phyloP scores from a whole-genome alignment of 1,140 invertebrate genomes.

The Danaus melanippus region DNA sequence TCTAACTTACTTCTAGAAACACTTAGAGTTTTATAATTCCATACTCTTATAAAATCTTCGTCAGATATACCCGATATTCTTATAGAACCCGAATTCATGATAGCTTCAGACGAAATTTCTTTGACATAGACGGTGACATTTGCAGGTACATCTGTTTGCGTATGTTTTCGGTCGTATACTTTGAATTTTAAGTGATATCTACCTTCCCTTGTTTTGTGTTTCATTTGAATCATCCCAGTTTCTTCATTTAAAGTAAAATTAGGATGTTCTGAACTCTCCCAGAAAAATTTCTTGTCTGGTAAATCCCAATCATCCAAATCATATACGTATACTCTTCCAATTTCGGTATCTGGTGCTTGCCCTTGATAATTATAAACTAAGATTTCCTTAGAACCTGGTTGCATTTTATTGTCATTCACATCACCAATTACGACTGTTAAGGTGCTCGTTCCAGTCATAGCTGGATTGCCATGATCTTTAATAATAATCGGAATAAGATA shows the following conservation, averaged over 20 bases:
- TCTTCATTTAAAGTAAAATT: constrained; percentile 91
- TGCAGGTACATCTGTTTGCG: constrained; percentile 91
- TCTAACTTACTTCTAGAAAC: constrained; percentile 90
- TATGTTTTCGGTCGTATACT: constrained; percentile 95
- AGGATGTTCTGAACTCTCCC: constrained; percentile 86
- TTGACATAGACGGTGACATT: constrained; percentile 95
- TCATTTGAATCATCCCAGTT: constrained; percentile 96
- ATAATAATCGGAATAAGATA: constrained; percentile 95
- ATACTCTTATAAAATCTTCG: constrained; percentile 95
- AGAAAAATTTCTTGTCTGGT: constrained; percentile 97
- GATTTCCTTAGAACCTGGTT: constrained; percentile 95
- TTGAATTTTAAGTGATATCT: constrained; percentile 90
- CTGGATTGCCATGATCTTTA: constrained; percentile 89
- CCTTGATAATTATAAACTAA: constrained; percentile 97
- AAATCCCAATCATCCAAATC: constrained; percentile 98
- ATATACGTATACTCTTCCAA: constrained; percentile 96
- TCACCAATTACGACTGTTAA: constrained; percentile 96
- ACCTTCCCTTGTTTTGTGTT: constrained; percentile 89
- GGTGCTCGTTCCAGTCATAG: constrained; percentile 95
- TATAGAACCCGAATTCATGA: constrained; percentile 95
- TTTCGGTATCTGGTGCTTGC: constrained; percentile 91
- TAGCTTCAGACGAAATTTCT: constrained; percentile 95
- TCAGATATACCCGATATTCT: constrained; percentile 94
- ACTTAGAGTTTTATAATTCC: constrained; percentile 91
- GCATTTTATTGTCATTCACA: constrained; percentile 98